These are phyloP conservation scores for Andinoacara biseriatus DNA, from an alignment of 2,113 vertebrate species.

Conservation along the genomic window DNA sequence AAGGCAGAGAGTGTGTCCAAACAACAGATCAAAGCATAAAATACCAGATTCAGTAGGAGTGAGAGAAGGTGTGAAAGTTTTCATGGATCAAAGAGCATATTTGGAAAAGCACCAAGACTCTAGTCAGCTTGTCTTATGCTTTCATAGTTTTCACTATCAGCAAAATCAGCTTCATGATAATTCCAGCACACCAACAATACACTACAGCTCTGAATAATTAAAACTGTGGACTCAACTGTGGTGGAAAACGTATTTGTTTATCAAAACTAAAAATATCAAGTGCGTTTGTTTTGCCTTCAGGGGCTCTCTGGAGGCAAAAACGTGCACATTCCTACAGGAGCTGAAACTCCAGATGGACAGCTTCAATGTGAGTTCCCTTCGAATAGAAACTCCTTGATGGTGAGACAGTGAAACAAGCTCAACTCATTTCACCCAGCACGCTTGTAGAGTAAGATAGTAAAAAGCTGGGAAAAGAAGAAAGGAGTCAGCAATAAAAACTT, in stretches of 20 bases:
- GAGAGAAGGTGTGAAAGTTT: constrained; percentile 18
- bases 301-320: neutral
- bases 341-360: neutral
- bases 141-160: neutral
- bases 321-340: neutral
- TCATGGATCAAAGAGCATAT: constrained; percentile 19
- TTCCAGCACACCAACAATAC: neutral
- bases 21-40: constrained; percentile 9
- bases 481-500: neutral
- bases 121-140: neutral
- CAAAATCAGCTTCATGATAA: neutral
- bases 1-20: neutral
- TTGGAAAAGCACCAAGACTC: constrained; percentile 16
- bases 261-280: neutral
- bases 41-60: neutral
- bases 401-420: neutral
- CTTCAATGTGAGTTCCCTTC: neutral
- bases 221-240: neutral
- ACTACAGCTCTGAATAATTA: constrained; percentile 20
- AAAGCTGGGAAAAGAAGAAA: neutral
- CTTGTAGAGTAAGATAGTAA: neutral
- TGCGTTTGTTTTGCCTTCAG: constrained; percentile 27
- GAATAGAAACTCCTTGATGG: neutral
- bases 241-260: neutral
- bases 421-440: neutral